A percentile compares a stretch with the other conserved stretches of the same genome.
phyloP scores from a whole-genome alignment of 2,113 vertebrate species.

The Crotalus tigris region DNA sequence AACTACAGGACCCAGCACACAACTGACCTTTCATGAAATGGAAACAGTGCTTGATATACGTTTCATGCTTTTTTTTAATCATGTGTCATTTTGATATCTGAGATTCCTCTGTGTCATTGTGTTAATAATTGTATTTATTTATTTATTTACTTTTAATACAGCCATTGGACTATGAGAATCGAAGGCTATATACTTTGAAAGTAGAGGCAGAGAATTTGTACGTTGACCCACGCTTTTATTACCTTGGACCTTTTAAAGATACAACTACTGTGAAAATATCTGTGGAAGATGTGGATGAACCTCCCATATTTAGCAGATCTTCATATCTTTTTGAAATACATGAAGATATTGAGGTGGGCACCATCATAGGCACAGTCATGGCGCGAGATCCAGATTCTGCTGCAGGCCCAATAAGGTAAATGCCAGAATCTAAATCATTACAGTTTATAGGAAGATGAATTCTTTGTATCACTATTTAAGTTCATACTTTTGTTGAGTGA shows the following conservation, averaged over 20 bases:
- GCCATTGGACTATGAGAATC: slow-evolving; percentile 78
- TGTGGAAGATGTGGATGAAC: slow-evolving; percentile 78
- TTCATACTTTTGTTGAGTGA: background rate
- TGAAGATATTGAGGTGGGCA: slow-evolving; percentile 79
- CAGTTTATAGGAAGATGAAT: background rate
- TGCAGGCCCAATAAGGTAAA: slow-evolving; percentile 74
- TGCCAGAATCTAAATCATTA: background rate
- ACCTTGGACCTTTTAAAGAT: slow-evolving; percentile 80
- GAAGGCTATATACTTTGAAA: slow-evolving; percentile 76
- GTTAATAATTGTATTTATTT: background rate
- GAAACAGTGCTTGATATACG: background rate
- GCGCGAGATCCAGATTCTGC: slow-evolving; percentile 78
- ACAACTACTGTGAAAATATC: slow-evolving; percentile 79
- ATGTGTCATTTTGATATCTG: background rate
- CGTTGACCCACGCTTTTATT: slow-evolving; percentile 79
- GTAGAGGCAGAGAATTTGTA: slow-evolving; percentile 79
- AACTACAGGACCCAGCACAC: background rate
- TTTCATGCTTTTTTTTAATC: background rate
- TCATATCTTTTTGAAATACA: slow-evolving; percentile 80
- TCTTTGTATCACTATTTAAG: background rate
- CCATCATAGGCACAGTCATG: slow-evolving; percentile 79
- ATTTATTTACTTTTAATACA: slow-evolving; percentile 46
- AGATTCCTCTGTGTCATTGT: background rate
- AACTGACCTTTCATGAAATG: background rate
- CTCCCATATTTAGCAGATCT: slow-evolving; percentile 76